Conservation (phyloP, 2,888 invertebrate species). For the Achlya flavicornis region DNA sequence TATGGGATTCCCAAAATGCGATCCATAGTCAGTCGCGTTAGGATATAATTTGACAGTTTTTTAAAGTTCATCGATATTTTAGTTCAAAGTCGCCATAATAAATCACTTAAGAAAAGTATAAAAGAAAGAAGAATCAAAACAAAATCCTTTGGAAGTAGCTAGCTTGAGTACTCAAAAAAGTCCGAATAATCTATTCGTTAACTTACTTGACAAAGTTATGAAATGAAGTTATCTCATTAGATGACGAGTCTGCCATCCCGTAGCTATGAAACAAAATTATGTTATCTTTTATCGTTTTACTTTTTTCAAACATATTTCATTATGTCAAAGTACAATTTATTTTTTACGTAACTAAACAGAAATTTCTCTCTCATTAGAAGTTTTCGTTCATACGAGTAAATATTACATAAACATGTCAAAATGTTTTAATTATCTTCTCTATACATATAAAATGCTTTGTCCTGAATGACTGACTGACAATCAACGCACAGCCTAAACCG, state of each 20-base stretch:
- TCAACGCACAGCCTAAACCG: too few relatives aligned
- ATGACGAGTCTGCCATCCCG: not conserved
- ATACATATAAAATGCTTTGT: too few relatives aligned
- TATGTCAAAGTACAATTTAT: not conserved
- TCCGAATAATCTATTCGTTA: slow-evolving; percentile 29
- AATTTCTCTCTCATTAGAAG: too few relatives aligned
- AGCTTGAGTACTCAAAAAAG: slow-evolving; percentile 10
- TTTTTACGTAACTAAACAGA: too few relatives aligned
- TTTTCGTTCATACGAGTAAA: too few relatives aligned
- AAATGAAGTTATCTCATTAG: slow-evolving; percentile 40
- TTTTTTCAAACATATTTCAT: slow-evolving; percentile 18
- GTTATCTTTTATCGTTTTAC: not conserved
- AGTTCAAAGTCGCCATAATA: too few relatives aligned
- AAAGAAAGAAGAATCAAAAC: not conserved
- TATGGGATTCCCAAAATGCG: not conserved
- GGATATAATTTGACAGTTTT: not conserved
- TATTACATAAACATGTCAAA: too few relatives aligned
- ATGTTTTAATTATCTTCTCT: too few relatives aligned
- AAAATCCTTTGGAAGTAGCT: slow-evolving; percentile 16
- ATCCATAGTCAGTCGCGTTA: not conserved
- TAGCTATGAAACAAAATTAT: not conserved
- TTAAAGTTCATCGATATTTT: not conserved
- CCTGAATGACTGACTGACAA: too few relatives aligned
- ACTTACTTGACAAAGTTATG: slow-evolving; percentile 25
- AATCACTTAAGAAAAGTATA: too few relatives aligned